Conservation (phyloP, 1,140 invertebrate species). For the Sogatella furcifera region DNA sequence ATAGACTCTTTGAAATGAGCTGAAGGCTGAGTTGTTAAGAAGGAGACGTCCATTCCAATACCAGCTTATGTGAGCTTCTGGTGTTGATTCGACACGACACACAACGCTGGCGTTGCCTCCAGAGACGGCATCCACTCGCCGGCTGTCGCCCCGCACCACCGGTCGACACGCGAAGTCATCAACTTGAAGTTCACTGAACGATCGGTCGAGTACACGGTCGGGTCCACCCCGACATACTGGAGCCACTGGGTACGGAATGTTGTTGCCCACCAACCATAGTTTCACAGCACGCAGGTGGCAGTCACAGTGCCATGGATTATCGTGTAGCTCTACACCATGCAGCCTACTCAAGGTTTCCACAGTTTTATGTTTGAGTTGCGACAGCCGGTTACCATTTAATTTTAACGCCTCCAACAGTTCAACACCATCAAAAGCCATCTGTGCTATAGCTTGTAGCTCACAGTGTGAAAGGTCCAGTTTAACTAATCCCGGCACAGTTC, state of each 20-base stretch:
- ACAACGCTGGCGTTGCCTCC: slow-evolving; percentile 76
- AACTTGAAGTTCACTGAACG: slow-evolving; percentile 60
- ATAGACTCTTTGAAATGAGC: slow-evolving; percentile 65
- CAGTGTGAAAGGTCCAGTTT: slow-evolving; percentile 77
- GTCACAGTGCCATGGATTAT: slow-evolving; percentile 87
- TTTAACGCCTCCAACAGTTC: slow-evolving; percentile 68
- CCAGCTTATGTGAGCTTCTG: slow-evolving; percentile 74
- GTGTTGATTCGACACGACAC: slow-evolving; percentile 67
- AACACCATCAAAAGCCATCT: slow-evolving; percentile 66
- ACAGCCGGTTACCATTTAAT: slow-evolving; percentile 67
- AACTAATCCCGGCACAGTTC: slow-evolving; percentile 58
- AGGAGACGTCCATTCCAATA: slow-evolving; percentile 74
- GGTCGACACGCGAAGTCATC: slow-evolving; percentile 84
- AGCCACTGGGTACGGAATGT: slow-evolving; percentile 64
- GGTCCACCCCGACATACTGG: slow-evolving; percentile 62
- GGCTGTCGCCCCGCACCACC: slow-evolving; percentile 59
- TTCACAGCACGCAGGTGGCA: slow-evolving; percentile 72
- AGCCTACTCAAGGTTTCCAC: slow-evolving; percentile 60
- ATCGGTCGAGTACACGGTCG: slow-evolving; percentile 48
- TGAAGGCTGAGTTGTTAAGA: slow-evolving; percentile 66
- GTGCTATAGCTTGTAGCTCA: slow-evolving; percentile 60
- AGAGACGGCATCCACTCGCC: slow-evolving; percentile 61
- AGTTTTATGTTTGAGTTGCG: slow-evolving; percentile 55
- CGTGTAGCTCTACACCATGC: slow-evolving; percentile 74
- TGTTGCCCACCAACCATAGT: slow-evolving; percentile 70